Conservation (phyloP, 1,140 invertebrate genomes). For the Grapholita molesta region DNA sequence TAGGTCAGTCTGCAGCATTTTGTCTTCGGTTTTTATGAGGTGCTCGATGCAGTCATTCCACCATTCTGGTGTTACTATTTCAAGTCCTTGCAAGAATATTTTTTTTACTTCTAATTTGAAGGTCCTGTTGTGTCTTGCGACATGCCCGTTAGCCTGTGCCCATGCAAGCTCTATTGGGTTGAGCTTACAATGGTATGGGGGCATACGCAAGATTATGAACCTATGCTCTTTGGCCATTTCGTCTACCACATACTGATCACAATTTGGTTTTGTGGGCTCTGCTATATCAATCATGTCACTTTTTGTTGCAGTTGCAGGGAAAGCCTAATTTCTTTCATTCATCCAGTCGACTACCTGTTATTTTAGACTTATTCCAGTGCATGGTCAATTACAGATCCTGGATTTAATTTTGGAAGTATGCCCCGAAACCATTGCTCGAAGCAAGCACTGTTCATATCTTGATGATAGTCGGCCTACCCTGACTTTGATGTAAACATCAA, state of each 20-base stretch:
- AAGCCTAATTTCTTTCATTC: constrained; percentile 18
- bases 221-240: constrained; percentile 21
- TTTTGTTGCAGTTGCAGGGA: background rate
- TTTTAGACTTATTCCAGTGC: constrained; percentile 21
- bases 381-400: constrained; percentile 23
- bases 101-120: background rate
- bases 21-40: background rate
- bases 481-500: constrained; percentile 25
- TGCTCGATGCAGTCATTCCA: background rate
- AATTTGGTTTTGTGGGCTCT: background rate
- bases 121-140: constrained; percentile 19
- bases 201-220: constrained; percentile 29
- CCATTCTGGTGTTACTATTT: background rate
- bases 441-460: constrained; percentile 23
- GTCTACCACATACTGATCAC: constrained; percentile 20
- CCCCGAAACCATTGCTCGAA: constrained; percentile 30
- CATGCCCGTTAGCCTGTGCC: constrained; percentile 42
- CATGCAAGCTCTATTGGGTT: constrained; percentile 56
- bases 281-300: background rate
- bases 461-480: constrained; percentile 27
- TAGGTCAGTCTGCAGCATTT: background rate
- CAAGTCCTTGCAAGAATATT: background rate
- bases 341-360: constrained; percentile 28
- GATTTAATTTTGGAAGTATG: constrained; percentile 25
- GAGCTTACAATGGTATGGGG: constrained; percentile 50